Evolutionary conservation across 2,113 vertebrate genomes (phyloP), one percentile per base, ranked within the genome.

Genomic region (Sclerurus mexicanus): DNA sequence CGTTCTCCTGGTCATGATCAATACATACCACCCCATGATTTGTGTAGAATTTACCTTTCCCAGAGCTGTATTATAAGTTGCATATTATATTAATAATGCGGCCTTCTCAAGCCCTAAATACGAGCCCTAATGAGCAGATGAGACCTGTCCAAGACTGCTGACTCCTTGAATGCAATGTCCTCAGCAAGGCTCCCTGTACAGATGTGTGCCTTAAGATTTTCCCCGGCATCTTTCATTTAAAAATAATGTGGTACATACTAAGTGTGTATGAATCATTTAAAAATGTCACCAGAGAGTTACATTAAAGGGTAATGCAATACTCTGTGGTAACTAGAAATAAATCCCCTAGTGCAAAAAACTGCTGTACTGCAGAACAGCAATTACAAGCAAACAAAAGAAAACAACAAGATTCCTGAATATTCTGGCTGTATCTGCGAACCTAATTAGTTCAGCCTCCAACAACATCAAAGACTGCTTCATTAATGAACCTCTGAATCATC

Each of bases 401-500:
- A 89, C 68, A 95, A 91, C 31, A 82, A 62, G 89, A 72, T 89
- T 95, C 73, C 71, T 94, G 84, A 95, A 78, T 82, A 77, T 95
- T 95, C 88, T 84, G 59, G 55, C 79, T 90, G 19, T 77, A 74
- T 90, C 60, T 85, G 49, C 1, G 2, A 89, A 89, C 66, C 35
- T 93, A 68, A 95, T 96, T 95, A 95, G 80, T 85, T 85, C 55
- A 86, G 68, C 93, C 60, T 92, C 24, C 59, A 77, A 78, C 69
- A 52, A 85, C 49, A 14, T 92, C 95, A 95, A 94, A 92, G 83
- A 85, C 31, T 85, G 53, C 42, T 94, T 91, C 87, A 93, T 91
- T 95, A 95, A 94, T 82, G 81, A 95, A 85, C 77, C 81, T 95
- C 89, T 96, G 96, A 97, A 94, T 95, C 96, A 97, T 95, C 87